A percentile compares a stretch with the other conserved stretches of the same genome.
Evolutionary conservation across 1,140 invertebrate genomes (phyloP).

Genomic region (Temnothorax nylanderi): DNA sequence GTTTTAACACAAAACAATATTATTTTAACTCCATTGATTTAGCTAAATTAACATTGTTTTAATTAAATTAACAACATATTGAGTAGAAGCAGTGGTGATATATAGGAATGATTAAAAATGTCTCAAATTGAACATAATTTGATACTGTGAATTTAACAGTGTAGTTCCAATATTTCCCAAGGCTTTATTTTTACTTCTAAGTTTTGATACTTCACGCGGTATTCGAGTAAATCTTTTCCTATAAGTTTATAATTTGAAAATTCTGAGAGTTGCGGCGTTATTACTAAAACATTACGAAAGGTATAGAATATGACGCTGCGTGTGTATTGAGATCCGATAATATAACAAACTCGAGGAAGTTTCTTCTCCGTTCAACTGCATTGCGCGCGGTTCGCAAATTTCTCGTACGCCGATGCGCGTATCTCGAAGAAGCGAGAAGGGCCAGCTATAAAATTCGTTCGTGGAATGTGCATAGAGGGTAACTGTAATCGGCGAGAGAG

Average conservation of each 20-base stretch:
- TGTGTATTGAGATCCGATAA: not conserved
- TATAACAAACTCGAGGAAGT: not conserved
- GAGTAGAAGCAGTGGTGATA: no score
- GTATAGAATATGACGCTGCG: not conserved
- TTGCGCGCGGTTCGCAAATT: not conserved
- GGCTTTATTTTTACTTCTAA: not conserved
- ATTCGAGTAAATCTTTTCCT: not conserved
- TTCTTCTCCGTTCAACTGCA: not conserved
- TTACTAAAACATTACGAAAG: not conserved
- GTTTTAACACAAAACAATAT: no score
- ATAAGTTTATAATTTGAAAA: not conserved
- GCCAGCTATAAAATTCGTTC: slow-evolving; percentile 34
- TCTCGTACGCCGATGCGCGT: not conserved
- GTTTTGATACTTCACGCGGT: not conserved
- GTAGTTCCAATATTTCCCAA: not conserved
- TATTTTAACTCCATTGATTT: no score
- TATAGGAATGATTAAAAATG: no score
- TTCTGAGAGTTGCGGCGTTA: not conserved
- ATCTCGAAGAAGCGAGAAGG: slow-evolving; percentile 17
- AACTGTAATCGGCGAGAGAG: slow-evolving; percentile 60
- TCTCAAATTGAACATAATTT: no score
- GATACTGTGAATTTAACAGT: no score
- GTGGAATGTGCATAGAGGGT: slow-evolving; percentile 55
- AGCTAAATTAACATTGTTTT: no score
- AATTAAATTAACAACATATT: no score